Percentiles rank a stretch among this genome's conserved stretches.
Evolutionary conservation across 2,888 invertebrate genomes (phyloP).

Genomic region (Tubiluchus corallicola): DNA sequence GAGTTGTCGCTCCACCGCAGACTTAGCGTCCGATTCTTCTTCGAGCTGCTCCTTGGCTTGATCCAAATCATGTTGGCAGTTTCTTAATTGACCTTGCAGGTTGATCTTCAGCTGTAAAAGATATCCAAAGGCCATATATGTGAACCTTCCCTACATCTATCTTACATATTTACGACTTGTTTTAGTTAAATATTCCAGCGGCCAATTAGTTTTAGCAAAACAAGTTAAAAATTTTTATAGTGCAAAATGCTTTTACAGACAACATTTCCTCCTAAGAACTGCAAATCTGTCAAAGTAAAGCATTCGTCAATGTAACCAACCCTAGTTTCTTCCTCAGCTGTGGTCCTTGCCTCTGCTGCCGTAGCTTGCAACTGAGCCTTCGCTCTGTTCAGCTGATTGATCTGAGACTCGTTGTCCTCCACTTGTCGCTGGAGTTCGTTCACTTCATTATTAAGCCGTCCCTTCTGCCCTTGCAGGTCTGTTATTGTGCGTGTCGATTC

Average conservation of each 20-base stretch:
- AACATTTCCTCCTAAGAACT: too few species aligned
- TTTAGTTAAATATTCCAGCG: too few species aligned
- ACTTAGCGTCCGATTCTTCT: conserved; percentile 1
- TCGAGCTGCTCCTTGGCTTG: neutral
- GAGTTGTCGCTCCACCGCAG: neutral
- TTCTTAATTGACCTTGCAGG: conserved; percentile 36
- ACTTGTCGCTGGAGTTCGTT: conserved; percentile 89
- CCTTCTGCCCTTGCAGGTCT: conserved; percentile 62
- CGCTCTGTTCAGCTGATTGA: conserved; percentile 88
- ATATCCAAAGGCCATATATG: too few species aligned
- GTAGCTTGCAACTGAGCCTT: conserved; percentile 83
- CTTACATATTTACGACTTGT: too few species aligned
- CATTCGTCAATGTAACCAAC: too few species aligned
- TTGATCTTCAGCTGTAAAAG: conserved; percentile 25
- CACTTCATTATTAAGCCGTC: conserved; percentile 92
- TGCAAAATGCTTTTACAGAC: too few species aligned
- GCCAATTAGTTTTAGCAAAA: too few species aligned
- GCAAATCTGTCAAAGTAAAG: too few species aligned
- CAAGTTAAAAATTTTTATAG: too few species aligned
- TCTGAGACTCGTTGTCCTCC: conserved; percentile 96
- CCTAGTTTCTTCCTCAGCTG: conserved; percentile 78
- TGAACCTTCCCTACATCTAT: too few species aligned
- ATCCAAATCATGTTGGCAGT: neutral
- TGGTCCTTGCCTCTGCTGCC: conserved; percentile 91
- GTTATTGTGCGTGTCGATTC: conserved; percentile 90